These are phyloP conservation scores for Momotus momota DNA, from an alignment of 2,797 vertebrate genomes.

Conservation along the genomic window DNA sequence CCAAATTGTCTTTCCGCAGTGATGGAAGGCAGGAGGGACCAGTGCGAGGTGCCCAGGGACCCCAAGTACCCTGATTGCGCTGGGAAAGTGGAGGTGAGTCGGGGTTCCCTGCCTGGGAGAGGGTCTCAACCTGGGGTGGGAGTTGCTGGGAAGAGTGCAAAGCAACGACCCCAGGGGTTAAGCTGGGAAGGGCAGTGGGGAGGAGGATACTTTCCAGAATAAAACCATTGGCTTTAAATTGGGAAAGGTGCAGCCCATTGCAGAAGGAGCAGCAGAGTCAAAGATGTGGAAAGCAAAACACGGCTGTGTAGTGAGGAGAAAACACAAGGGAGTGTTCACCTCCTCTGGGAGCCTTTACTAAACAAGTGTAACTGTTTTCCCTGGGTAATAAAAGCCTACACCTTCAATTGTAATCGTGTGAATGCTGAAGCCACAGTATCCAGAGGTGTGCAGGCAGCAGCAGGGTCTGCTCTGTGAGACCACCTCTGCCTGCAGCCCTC, in stretches of 20 bases:
- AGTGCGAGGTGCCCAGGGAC: conserved; percentile 93
- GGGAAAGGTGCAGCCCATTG: neutral
- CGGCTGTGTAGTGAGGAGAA: neutral
- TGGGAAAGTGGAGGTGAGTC: conserved; percentile 93
- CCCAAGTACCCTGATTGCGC: conserved; percentile 91
- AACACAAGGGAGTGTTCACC: neutral
- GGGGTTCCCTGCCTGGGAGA: neutral
- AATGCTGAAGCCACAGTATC: neutral
- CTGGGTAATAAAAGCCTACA: neutral
- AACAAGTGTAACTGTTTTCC: neutral
- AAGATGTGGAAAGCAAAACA: neutral
- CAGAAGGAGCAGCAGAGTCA: neutral
- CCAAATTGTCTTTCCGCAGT: conserved; percentile 69
- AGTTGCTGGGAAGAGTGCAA: neutral
- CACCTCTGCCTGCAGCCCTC: neutral
- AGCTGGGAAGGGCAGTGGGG: neutral
- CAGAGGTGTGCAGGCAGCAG: neutral
- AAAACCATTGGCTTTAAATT: neutral
- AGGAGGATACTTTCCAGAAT: neutral
- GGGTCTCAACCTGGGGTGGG: neutral
- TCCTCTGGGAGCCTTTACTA: neutral
- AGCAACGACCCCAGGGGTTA: neutral
- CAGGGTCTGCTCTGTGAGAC: neutral
- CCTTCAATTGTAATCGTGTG: neutral
- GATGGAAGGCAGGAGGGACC: conserved; percentile 85